Evolutionary conservation across 2,888 invertebrate species (phyloP).

Genomic region (Ophion ellenae): DNA sequence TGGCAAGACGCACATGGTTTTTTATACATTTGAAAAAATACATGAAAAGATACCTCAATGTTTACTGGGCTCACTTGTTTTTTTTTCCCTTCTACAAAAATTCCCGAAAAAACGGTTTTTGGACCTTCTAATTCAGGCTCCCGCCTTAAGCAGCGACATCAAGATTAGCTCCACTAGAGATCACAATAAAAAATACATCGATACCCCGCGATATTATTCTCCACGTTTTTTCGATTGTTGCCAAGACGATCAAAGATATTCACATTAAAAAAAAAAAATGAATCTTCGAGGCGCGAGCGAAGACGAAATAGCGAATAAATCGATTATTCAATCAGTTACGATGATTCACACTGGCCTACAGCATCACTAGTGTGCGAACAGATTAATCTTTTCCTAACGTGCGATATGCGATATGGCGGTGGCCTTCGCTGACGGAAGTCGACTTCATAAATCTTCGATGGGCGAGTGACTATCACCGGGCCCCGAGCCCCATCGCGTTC

Average conservation of each 20-base stretch:
- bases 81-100: too few relatives aligned
- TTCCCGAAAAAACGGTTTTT: too few relatives aligned
- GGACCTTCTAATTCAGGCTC: too few relatives aligned
- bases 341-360: conserved; percentile 22
- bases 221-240: conserved; percentile 1
- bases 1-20: too few relatives aligned
- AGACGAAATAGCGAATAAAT: conserved; percentile 62
- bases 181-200: neutral
- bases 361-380: conserved; percentile 36
- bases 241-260: neutral
- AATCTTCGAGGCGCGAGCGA: conserved; percentile 52
- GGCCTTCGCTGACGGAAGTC: conserved; percentile 14
- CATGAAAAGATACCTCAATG: too few relatives aligned
- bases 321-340: conserved; percentile 54
- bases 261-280: neutral
- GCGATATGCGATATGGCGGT: conserved; percentile 17
- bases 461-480: neutral
- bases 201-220: conserved; percentile 10
- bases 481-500: conserved; percentile 10
- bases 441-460: conserved; percentile 57
- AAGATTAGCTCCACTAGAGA: neutral
- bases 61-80: too few relatives aligned
- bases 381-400: conserved; percentile 62
- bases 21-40: too few relatives aligned
- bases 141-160: too few relatives aligned